Evolutionary conservation across 2,888 invertebrate species (phyloP).

Genomic region (Cryptus armator): DNA sequence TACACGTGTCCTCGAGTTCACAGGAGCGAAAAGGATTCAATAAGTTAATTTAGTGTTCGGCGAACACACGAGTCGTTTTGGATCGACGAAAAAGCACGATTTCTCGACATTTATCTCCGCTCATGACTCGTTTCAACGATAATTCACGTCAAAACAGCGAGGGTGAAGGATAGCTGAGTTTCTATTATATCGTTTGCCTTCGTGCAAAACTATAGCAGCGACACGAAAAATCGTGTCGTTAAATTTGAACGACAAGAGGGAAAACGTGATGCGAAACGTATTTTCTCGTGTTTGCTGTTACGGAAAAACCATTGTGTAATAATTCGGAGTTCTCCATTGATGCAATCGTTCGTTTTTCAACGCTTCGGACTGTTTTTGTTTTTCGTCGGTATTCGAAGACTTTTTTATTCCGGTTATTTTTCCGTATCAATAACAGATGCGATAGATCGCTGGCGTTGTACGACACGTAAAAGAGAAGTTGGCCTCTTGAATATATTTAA

Average conservation of each 20-base stretch:
- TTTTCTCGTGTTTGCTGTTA: neutral
- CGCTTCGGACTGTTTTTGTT: too few relatives aligned
- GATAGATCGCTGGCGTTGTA: too few relatives aligned
- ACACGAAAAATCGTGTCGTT: conserved; percentile 24
- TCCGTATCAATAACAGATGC: too few relatives aligned
- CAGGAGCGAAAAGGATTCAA: conserved; percentile 41
- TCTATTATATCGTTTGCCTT: conserved; percentile 35
- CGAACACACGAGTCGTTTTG: conserved; percentile 4
- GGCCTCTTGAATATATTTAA: too few relatives aligned
- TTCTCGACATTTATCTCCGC: conserved; percentile 45
- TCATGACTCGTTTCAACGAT: conserved; percentile 44
- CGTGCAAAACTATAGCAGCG: conserved; percentile 3
- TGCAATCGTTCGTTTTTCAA: neutral
- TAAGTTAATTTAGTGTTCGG: neutral
- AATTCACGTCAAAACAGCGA: conserved; percentile 53
- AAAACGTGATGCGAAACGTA: conserved; percentile 22
- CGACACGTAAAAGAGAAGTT: too few relatives aligned
- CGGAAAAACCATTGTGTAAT: neutral
- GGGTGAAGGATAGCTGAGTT: conserved; percentile 36
- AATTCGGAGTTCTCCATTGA: neutral
- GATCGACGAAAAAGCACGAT: conserved; percentile 40
- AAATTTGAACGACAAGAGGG: conserved; percentile 22
- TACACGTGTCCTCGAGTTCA: neutral
- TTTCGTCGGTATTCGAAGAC: too few relatives aligned
- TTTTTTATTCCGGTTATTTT: too few relatives aligned